Base-by-base conservation (phyloP, 2,797 vertebrate genomes). In the Parotocinclus haroldoi region DNA sequence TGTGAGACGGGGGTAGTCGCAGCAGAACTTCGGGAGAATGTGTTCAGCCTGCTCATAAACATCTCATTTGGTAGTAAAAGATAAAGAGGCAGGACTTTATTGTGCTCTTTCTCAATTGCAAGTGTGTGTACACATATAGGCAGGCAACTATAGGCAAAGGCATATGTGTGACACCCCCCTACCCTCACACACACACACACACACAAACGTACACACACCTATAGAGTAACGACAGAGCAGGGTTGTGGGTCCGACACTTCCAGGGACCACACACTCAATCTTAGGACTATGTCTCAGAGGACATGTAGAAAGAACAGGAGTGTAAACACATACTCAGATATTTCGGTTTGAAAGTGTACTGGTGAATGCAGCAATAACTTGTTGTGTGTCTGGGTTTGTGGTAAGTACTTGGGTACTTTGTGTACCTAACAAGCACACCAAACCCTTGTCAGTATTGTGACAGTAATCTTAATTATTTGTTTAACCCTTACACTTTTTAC, bases 201-300 rank as follows among this genome's bases (percentile, higher is more conserved):
- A n/a, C n/a, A n/a, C n/a, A n/a, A n/a, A n/a, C n/a, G n/a, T n/a
- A n/a, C n/a, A n/a, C n/a, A 72, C 67, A 38, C 54, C 74, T 75
- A 81, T 80, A 68, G 74, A 76, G 78, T 69, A 86, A 86, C 85
- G 84, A 83, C 86, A 86, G 72, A 76, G 79, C 80, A 85, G 74
- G 71, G 78, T 76, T 51, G 13, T 64, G 76, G 78, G 81, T 79
- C 75, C 78, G 79, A 88, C 83, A 84, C 85, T 81, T 85, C 68
- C 79, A 82, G 71, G 78, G 86, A 86, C 88, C 86, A 87, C 86
- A 89, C 86, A 87, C 77, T 74, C 76, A 81, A 73, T 75, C 76
- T 66, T 62, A 77, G 66, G 59, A 76, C 68, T 58, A 72, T 62
- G 67, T 63, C 45, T 59, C 11, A 17, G 71, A 71, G 42, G 56